Evolutionary conservation across 1,140 invertebrate species (phyloP), one percentile per base, ranked within the genome.

Genomic region (Pteromalus puparum): DNA sequence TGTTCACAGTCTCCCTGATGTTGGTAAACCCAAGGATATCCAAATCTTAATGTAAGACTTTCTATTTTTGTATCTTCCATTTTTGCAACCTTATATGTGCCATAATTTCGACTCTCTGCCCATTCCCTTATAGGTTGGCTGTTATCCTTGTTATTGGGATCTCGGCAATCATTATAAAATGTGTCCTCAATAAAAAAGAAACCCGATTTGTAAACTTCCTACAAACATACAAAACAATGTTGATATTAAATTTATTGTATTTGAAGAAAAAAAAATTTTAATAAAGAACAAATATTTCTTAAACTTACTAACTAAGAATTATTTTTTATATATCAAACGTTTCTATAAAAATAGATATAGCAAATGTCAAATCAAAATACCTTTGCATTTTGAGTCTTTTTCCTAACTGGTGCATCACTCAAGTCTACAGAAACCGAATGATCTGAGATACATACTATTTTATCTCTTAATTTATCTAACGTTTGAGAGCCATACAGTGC

Each of bases 1-100:
- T 98, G 98, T 91, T 98, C 97, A 92, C 98, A 98, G 88, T 95
- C 95, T n/a, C 97, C 97, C 91, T 97, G 97, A 92, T 98, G 97
- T 46, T 96, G 93, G 92, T 97, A 98, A 6, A 98, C 94, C 94
- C 97, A 96, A 0, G 97, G 97, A 89, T 95, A 95, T 1, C 97
- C 97, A 76, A 97, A 93, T 81, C 93, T 93, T 2, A 97, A 86
- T 1, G 89, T 90, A 0, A 98, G 91, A 85, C 96, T 95, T 72
- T 95, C 91, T 72, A 98, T 94, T 9, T 89, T 91, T 1, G 94
- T 94, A 6, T 92, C 85, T 90, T 95, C 94, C 96, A 97, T 97
- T 24, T 88, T 88, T 0, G 89, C 91, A 26, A 90, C 91, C 42
- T 94, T 91, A 86, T 96, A 96, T 68, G 92, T 90, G 10, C 95